Percentiles rank a stretch among this genome's conserved stretches.
Evolutionary conservation across 2,888 invertebrate genomes (phyloP).

Genomic region (Leucania comma): DNA sequence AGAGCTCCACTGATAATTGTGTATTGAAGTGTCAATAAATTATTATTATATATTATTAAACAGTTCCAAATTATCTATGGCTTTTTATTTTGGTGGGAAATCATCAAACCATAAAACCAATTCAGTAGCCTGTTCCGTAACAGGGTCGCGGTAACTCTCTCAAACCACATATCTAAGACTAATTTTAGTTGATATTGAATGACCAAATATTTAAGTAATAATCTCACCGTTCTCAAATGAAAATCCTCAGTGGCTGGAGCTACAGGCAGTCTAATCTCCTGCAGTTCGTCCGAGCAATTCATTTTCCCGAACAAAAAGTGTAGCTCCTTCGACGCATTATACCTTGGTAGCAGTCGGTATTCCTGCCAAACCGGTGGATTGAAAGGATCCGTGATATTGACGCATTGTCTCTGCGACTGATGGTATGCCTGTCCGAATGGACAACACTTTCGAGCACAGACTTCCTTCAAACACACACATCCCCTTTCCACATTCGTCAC

Average conservation of each 20-base stretch:
- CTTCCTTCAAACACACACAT: conserved; percentile 75
- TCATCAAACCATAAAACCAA: no score
- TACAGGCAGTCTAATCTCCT: conserved; percentile 58
- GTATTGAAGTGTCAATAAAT: no score
- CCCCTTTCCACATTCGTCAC: conserved; percentile 68
- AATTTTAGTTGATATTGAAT: background rate
- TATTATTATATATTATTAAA: no score
- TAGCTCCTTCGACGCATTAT: conserved; percentile 69
- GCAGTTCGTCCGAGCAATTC: conserved; percentile 62
- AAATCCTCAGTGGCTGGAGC: conserved; percentile 51
- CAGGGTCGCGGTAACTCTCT: no score
- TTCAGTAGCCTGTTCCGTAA: no score
- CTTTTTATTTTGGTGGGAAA: no score
- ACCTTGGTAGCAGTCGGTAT: conserved; percentile 55
- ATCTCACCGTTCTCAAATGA: conserved; percentile 68
- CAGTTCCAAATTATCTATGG: no score
- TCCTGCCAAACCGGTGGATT: conserved; percentile 75
- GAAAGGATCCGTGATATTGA: conserved; percentile 55
- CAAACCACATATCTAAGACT: no score
- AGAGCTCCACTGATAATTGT: no score
- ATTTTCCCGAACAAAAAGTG: conserved; percentile 72
- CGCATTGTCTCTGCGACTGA: conserved; percentile 65
- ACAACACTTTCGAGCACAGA: conserved; percentile 80
- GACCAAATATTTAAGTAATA: background rate
- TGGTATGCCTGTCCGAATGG: conserved; percentile 73